A percentile compares a stretch with the other conserved stretches of the same genome.
phyloP scores from a whole-genome alignment of 2,888 invertebrate species.

The Erebia ligea region DNA sequence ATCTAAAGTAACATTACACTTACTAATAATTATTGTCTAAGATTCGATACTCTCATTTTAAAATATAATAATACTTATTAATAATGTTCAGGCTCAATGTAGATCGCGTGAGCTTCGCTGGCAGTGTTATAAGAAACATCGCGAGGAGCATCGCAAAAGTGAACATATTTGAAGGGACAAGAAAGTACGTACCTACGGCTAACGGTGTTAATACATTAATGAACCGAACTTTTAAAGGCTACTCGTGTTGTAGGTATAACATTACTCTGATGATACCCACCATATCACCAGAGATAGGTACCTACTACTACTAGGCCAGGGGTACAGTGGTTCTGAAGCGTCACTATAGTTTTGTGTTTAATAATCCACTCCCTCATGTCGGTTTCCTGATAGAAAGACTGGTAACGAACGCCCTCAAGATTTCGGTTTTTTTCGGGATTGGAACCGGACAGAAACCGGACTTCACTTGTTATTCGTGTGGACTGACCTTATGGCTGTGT shows the following conservation, averaged over 20 bases:
- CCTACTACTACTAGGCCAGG: too few relatives aligned
- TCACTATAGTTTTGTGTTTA: too few relatives aligned
- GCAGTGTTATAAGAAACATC: slow-evolving; percentile 56
- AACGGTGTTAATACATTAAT: neutral
- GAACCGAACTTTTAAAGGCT: too few relatives aligned
- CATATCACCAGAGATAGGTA: too few relatives aligned
- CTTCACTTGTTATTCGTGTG: neutral
- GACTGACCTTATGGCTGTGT: neutral
- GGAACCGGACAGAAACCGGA: neutral
- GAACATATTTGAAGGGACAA: slow-evolving; percentile 50
- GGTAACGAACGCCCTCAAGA: too few relatives aligned
- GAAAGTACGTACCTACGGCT: slow-evolving; percentile 49
- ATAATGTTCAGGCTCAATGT: slow-evolving; percentile 54
- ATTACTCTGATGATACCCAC: too few relatives aligned
- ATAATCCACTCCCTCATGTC: too few relatives aligned
- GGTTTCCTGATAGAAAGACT: too few relatives aligned
- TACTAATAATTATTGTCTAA: neutral
- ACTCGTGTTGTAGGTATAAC: too few relatives aligned
- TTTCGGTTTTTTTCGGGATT: neutral
- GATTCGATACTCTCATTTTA: neutral
- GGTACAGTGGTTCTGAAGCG: too few relatives aligned
- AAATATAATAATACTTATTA: neutral
- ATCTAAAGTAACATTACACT: slow-evolving; percentile 53
- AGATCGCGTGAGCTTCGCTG: slow-evolving; percentile 68
- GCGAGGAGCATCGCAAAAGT: slow-evolving; percentile 50